Evolutionary conservation across 2,888 invertebrate species (phyloP).

Genomic region (Nomada hirtipes): DNA sequence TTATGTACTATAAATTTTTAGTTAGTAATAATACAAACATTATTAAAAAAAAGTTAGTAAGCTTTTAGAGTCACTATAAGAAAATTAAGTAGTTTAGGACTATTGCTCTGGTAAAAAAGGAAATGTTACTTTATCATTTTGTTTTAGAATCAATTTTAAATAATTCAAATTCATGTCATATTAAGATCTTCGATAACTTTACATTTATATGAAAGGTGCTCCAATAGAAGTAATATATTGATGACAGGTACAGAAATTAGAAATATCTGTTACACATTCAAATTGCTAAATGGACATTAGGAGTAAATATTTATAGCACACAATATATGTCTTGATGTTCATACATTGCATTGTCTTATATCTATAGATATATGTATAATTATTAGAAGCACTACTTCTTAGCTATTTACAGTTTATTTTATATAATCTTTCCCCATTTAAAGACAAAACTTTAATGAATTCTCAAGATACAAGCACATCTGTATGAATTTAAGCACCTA

Average conservation of each 20-base stretch:
- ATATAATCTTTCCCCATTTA: neutral
- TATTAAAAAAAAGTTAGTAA: too few species aligned
- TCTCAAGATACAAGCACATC: too few species aligned
- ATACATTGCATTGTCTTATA: conserved; percentile 23
- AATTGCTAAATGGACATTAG: neutral
- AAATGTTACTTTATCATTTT: too few species aligned
- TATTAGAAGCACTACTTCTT: conserved; percentile 1
- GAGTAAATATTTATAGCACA: conserved; percentile 1
- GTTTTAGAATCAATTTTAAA: neutral
- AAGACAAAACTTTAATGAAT: too few species aligned
- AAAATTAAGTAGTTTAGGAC: too few species aligned
- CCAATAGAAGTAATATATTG: neutral
- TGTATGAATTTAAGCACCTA: too few species aligned
- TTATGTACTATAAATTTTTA: too few species aligned
- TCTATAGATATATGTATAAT: neutral
- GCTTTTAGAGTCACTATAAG: too few species aligned
- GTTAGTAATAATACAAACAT: too few species aligned
- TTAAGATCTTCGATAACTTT: too few species aligned
- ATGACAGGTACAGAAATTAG: neutral
- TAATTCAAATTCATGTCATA: neutral
- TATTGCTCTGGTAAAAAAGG: too few species aligned
- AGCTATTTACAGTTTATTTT: neutral
- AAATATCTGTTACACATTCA: neutral
- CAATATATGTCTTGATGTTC: conserved; percentile 17
- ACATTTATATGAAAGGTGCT: neutral